Evolutionary conservation across 2,888 invertebrate species (phyloP).

Genomic region (Brachylomia viminalis): DNA sequence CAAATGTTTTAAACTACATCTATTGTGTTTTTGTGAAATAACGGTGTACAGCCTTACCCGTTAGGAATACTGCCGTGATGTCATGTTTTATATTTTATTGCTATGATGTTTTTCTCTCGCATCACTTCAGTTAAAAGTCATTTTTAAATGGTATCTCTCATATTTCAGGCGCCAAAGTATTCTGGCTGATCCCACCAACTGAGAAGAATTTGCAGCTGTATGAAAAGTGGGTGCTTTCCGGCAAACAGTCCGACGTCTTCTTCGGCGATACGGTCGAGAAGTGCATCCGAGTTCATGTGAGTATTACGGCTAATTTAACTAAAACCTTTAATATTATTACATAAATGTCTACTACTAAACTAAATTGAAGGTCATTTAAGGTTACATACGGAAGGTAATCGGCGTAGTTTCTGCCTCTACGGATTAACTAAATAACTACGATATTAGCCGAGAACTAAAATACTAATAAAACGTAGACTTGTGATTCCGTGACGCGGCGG

Average conservation of each 20-base stretch:
- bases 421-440: conserved; percentile 19
- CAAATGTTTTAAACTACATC: neutral
- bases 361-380: neutral
- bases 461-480: conserved; percentile 28
- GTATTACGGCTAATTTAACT: conserved; percentile 64
- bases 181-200: conserved; percentile 99
- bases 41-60: neutral
- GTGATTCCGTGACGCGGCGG: conserved; percentile 22
- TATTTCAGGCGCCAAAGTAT: conserved; percentile 97
- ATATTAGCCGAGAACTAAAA: conserved; percentile 23
- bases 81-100: neutral
- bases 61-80: neutral
- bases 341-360: neutral
- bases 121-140: neutral
- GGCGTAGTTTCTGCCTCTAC: neutral
- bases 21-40: neutral
- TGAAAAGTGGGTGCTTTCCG: conserved; percentile 98
- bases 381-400: conserved; percentile 4
- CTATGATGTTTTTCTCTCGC: neutral
- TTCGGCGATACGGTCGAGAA: conserved; percentile 99
- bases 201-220: conserved; percentile 97
- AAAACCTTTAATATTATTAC: neutral
- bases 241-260: conserved; percentile 98
- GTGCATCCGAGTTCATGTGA: conserved; percentile 95
- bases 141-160: neutral